A percentile compares a stretch with the other conserved stretches of the same genome.
phyloP scores from a whole-genome alignment of 1,140 invertebrate genomes.

The Centruroides sculpturatus region DNA sequence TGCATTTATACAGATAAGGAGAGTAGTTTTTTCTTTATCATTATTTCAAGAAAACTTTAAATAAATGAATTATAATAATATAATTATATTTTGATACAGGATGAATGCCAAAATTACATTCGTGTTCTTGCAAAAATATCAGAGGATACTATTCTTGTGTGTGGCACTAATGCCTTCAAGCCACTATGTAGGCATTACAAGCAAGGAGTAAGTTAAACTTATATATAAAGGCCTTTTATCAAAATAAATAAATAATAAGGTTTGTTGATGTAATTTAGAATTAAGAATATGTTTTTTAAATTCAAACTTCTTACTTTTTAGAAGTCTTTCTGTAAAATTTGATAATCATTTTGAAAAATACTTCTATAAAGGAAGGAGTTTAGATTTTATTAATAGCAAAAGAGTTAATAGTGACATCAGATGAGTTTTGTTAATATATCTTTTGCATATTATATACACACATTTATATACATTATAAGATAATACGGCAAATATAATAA shows the following conservation, averaged over 20 bases:
- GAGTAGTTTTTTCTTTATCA: not conserved
- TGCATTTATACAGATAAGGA: no score
- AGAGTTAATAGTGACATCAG: no score
- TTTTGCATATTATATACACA: no score
- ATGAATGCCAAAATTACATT: constrained; percentile 92
- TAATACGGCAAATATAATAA: no score
- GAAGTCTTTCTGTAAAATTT: not conserved
- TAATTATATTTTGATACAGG: constrained; percentile 16
- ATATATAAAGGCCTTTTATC: no score
- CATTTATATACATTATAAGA: no score
- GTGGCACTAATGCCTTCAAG: constrained; percentile 88
- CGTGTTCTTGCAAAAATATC: constrained; percentile 58
- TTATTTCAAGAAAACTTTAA: no score
- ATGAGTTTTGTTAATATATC: no score
- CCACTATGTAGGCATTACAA: constrained; percentile 76
- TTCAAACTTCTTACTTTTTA: not conserved
- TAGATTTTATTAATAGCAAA: no score
- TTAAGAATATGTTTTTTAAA: not conserved
- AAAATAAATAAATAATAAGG: no score
- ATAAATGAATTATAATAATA: not conserved
- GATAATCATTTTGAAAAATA: not conserved
- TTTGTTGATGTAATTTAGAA: not conserved
- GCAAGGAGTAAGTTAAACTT: constrained; percentile 37
- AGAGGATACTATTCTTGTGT: constrained; percentile 56
- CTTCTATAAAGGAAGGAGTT: not conserved